These are phyloP conservation scores for Scrobipalpa atriplicella DNA, from an alignment of 2,888 invertebrate species.

Conservation along the genomic window DNA sequence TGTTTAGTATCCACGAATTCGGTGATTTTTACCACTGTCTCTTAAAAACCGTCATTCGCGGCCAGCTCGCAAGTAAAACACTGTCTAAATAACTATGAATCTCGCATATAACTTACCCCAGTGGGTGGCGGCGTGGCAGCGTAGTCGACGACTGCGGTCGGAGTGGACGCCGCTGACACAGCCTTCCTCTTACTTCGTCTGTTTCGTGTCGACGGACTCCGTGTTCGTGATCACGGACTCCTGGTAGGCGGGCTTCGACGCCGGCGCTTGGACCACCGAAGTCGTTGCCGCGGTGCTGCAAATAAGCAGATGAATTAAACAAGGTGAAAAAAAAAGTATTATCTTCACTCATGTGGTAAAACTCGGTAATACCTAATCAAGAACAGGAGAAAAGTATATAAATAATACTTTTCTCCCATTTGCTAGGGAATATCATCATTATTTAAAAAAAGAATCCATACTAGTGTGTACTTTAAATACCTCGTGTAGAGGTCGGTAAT, in stretches of 20 bases:
- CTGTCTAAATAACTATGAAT: not conserved
- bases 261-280: slow-evolving; percentile 58
- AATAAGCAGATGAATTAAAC: not conserved
- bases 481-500: no score
- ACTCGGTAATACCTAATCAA: no score
- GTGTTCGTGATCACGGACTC: slow-evolving; percentile 84
- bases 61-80: not conserved
- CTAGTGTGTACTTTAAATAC: no score
- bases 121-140: slow-evolving; percentile 49
- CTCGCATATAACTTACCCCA: slow-evolving; percentile 35
- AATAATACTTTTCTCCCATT: no score
- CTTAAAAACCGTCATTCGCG: no score
- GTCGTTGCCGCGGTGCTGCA: slow-evolving; percentile 45
- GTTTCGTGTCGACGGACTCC: slow-evolving; percentile 72
- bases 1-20: not conserved
- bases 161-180: slow-evolving; percentile 67
- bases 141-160: slow-evolving; percentile 54
- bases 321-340: not conserved
- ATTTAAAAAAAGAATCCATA: no score
- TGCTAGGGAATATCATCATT: no score
- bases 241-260: slow-evolving; percentile 67
- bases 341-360: no score
- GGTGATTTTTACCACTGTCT: not conserved
- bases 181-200: slow-evolving; percentile 79
- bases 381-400: no score